Evolutionary conservation across 2,113 vertebrate species (phyloP).

Genomic region (Oncorhynchus gorbuscha): DNA sequence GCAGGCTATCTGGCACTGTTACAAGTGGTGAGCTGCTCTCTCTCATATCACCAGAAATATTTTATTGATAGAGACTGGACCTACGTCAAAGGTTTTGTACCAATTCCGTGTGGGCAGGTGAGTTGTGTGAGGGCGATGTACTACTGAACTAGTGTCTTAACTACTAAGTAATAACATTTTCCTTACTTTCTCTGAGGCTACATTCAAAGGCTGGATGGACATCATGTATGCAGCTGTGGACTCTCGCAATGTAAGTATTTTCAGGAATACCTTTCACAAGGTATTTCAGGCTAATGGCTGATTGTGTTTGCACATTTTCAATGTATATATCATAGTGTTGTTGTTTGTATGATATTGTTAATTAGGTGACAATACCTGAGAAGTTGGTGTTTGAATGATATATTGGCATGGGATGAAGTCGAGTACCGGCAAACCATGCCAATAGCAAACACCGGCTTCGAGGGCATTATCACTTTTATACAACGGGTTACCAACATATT

Average conservation of each 20-base stretch:
- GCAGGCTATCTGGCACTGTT: constrained; percentile 92
- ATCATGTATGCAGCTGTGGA: constrained; percentile 98
- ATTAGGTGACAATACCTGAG: no score
- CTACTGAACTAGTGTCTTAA: background rate
- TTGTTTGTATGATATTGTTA: constrained; percentile 13
- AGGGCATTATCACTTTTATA: no score
- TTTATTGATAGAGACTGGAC: background rate
- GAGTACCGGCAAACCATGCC: no score
- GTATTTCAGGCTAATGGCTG: background rate
- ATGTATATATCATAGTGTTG: background rate
- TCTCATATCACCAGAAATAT: no score
- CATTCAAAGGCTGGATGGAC: constrained; percentile 97
- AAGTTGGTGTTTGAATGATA: no score
- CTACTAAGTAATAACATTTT: background rate
- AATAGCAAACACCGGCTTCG: no score
- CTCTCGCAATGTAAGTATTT: constrained; percentile 76
- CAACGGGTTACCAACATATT: no score
- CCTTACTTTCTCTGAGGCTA: constrained; percentile 77
- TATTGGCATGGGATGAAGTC: no score
- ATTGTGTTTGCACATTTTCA: no score
- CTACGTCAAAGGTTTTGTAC: background rate
- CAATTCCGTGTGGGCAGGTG: background rate
- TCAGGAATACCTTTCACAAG: constrained; percentile 19
- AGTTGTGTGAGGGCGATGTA: background rate
- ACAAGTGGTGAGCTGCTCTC: constrained; percentile 83